Evolutionary conservation across 2,113 vertebrate genomes (phyloP).

Genomic region (Larimichthys polyactis): DNA sequence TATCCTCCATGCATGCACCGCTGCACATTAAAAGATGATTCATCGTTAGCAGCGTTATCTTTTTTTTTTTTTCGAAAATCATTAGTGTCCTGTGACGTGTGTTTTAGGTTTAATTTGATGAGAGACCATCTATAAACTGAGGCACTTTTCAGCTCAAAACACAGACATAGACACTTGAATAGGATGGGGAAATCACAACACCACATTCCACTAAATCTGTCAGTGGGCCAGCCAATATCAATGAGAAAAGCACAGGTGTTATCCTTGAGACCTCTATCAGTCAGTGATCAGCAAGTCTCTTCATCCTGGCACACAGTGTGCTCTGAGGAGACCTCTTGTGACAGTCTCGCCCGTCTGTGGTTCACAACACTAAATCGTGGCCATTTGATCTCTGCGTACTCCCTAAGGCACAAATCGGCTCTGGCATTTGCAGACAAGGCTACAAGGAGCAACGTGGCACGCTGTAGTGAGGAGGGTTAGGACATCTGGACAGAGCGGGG

Average conservation of each 20-base stretch:
- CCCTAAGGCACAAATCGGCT: slow-evolving; percentile 50
- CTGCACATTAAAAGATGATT: slow-evolving; percentile 38
- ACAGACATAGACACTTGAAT: neutral
- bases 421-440: slow-evolving; percentile 64
- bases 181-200: slow-evolving; percentile 15
- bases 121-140: neutral
- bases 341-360: slow-evolving; percentile 42
- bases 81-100: neutral
- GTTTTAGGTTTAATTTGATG: slow-evolving; percentile 1
- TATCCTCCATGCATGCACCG: slow-evolving; percentile 24
- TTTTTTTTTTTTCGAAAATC: neutral
- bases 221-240: slow-evolving; percentile 9
- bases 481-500: slow-evolving; percentile 15
- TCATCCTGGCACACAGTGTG: slow-evolving; percentile 43
- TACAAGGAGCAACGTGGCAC: slow-evolving; percentile 18
- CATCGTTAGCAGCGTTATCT: slow-evolving; percentile 10
- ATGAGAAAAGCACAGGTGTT: slow-evolving; percentile 32
- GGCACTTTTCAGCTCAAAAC: neutral
- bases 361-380: slow-evolving; percentile 53
- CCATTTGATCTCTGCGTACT: slow-evolving; percentile 58
- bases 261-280: slow-evolving; percentile 51
- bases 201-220: neutral
- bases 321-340: slow-evolving; percentile 46
- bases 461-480: slow-evolving; percentile 31
- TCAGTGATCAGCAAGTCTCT: slow-evolving; percentile 44